Evolutionary conservation across 2,888 invertebrate species (phyloP), one percentile per base, ranked within the genome.

Genomic region (Epinotia demarniana): DNA sequence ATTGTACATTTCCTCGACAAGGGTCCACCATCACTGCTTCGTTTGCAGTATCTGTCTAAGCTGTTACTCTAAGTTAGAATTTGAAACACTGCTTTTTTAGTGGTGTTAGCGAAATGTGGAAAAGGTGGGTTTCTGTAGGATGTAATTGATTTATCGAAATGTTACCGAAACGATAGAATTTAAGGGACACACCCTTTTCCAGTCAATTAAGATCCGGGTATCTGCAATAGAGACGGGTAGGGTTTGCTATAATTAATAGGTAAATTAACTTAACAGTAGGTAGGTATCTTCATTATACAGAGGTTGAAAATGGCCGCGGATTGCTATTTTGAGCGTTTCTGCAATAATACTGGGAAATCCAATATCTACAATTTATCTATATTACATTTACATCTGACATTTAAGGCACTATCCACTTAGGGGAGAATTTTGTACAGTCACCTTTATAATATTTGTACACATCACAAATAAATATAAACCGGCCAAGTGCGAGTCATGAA

Each of bases 1-100:
- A 88, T 85, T 84, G 85, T 87, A 87, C 84, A 85, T 84, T 87
- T 86, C 88, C 87, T 85, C 87, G 86, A 87, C 84, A 84, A 85
- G 86, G 87, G 83, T 83, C 81, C 84, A 82, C 82, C 82, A 82
- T 83, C 82, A 83, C 85, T 77, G 67, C 73, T 75, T 77, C 77
- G 78, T 77, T 73, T 85, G 85, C 86, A 83, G 81, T 84, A 83
- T 82, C 79, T 83, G 78, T 82, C 78, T 77, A 76, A 80, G 81
- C 81, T 81, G 83, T 83, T 80, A 39, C 8, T 39, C 39, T 9
- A 1, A 78, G 79, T 83, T 80, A 81, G 79, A 82, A 83, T 84
- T 82, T 81, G 75, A 80, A 82, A 80, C 72, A 69, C 64, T 67
- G 74, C 69, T 77, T 76, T 69, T 68, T 67, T 72, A 78, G 67